These are phyloP conservation scores for Lophotriccus pileatus DNA, from an alignment of 2,797 vertebrate species.

Conservation along the genomic window DNA sequence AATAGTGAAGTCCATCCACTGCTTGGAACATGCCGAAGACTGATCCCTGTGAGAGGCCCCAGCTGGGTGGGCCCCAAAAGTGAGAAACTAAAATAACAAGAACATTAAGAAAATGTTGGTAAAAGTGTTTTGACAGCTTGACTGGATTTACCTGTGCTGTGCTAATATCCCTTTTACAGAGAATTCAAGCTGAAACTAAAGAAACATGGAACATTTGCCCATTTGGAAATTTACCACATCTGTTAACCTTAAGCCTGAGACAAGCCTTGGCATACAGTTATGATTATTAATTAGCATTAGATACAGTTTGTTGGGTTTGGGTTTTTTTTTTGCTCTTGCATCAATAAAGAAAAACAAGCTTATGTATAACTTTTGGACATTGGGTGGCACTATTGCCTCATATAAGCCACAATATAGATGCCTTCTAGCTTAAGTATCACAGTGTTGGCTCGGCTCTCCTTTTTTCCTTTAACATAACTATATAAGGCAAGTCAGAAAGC, in stretches of 20 bases:
- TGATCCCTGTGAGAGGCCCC: neutral
- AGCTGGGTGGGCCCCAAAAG: neutral
- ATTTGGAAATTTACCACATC: neutral
- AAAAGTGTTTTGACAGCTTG: neutral
- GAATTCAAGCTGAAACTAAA: neutral
- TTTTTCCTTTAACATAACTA: neutral
- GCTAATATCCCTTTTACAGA: neutral
- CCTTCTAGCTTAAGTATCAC: neutral
- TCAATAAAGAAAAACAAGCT: neutral
- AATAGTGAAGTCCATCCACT: neutral
- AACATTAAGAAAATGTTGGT: neutral
- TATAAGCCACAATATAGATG: neutral
- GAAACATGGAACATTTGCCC: neutral
- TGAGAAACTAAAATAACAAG: neutral
- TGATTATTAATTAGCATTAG: neutral
- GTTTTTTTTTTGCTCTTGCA: neutral
- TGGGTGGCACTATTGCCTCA: slow-evolving; percentile 53
- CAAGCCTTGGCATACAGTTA: neutral
- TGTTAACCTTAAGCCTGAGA: neutral
- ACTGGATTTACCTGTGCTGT: neutral
- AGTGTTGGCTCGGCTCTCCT: neutral
- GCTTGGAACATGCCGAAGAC: neutral
- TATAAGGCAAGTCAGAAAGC: neutral
- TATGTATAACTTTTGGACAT: slow-evolving; percentile 4
- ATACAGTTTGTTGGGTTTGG: neutral